Evolutionary conservation across 2,888 invertebrate genomes (phyloP).

Genomic region (Rhogogaster chlorosoma): DNA sequence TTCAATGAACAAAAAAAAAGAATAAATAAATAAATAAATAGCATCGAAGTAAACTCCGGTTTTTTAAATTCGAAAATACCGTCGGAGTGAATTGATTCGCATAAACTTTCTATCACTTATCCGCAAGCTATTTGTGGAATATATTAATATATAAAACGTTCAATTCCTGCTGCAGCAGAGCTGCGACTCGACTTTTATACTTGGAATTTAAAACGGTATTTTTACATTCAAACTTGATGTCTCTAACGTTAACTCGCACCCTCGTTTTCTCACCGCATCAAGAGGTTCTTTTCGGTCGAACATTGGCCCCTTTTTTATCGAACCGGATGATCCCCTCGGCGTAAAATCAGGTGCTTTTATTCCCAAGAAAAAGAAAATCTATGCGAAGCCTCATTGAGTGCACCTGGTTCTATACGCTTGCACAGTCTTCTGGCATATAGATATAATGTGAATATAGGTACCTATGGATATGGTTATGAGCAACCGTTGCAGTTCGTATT

Average conservation of each 20-base stretch:
- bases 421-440: not conserved
- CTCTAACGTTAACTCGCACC: not conserved
- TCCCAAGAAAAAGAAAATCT: not conserved
- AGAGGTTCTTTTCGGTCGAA: conserved; percentile 7
- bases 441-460: conserved; percentile 6
- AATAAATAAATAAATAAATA: not conserved
- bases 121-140: not conserved
- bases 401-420: conserved; percentile 15
- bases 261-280: conserved; percentile 17
- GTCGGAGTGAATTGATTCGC: not conserved
- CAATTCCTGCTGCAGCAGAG: not conserved
- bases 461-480: not conserved
- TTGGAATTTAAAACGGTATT: conserved; percentile 18
- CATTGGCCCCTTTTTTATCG: conserved; percentile 15
- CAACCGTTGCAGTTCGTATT: conserved; percentile 27
- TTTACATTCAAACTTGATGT: conserved; percentile 23
- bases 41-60: not conserved
- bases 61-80: not conserved
- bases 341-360: conserved; percentile 34
- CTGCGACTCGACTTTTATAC: conserved; percentile 15
- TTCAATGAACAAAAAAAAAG: not conserved
- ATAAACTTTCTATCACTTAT: not conserved
- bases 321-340: not conserved
- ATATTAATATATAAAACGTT: conserved; percentile 22
- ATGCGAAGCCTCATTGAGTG: conserved; percentile 4